phyloP scores from a whole-genome alignment of 2,113 vertebrate species.

The Xerus inauris region DNA sequence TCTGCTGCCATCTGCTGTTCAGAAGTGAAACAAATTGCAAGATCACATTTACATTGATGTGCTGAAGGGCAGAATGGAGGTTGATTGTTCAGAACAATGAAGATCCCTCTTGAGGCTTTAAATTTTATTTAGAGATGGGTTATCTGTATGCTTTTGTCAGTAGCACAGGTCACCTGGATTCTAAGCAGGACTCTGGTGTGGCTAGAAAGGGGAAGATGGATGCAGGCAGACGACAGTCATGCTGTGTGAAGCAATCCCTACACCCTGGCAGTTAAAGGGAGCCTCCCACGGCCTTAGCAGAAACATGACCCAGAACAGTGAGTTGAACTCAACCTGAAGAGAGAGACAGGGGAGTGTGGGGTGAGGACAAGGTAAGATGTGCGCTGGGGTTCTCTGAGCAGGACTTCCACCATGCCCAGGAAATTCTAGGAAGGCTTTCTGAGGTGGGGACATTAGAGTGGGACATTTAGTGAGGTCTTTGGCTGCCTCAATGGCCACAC shows the following conservation, averaged over 20 bases:
- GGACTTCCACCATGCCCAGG: not conserved
- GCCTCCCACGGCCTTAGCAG: not conserved
- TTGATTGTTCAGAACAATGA: not conserved
- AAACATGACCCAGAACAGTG: not conserved
- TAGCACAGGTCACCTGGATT: not conserved
- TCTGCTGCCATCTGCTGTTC: conserved; percentile 71
- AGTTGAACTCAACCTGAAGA: not conserved
- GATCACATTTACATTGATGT: not conserved
- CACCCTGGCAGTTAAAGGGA: not conserved
- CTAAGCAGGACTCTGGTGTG: not conserved
- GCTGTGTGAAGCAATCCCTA: not conserved
- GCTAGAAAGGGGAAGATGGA: not conserved
- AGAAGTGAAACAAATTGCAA: not conserved
- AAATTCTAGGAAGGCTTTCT: not conserved
- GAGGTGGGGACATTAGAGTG: not conserved
- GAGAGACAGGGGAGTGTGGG: not conserved
- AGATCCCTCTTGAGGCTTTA: not conserved
- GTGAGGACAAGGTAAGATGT: not conserved
- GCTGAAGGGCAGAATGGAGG: not conserved
- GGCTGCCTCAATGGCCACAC: not conserved
- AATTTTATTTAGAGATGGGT: not conserved
- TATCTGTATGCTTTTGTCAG: not conserved
- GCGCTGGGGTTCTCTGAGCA: accelerated
- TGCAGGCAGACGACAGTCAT: not conserved
- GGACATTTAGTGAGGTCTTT: not conserved